Evolutionary conservation across 1,140 invertebrate genomes (phyloP).

Genomic region (Drosophila mauritiana): DNA sequence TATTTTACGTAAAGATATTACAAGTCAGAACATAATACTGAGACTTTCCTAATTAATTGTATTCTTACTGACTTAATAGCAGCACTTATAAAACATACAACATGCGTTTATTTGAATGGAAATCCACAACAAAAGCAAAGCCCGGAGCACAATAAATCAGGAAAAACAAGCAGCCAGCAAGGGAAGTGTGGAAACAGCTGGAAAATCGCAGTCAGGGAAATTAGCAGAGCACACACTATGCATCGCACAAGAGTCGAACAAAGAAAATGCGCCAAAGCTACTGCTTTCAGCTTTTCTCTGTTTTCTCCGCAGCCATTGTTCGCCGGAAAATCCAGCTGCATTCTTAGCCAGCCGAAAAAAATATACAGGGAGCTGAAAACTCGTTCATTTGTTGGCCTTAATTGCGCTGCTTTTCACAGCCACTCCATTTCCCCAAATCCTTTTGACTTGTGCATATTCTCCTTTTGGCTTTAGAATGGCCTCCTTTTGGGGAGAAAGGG

Average conservation of each 20-base stretch:
- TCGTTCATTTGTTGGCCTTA: constrained; percentile 51
- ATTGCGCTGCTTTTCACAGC: constrained; percentile 36
- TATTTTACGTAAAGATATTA: background rate
- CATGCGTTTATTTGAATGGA: constrained; percentile 21
- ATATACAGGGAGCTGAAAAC: constrained; percentile 7
- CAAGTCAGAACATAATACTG: too few relatives aligned
- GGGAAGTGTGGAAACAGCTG: constrained; percentile 23
- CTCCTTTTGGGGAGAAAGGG: constrained; percentile 4
- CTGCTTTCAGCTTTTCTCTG: constrained; percentile 30
- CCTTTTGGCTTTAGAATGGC: constrained; percentile 16
- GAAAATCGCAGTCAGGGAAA: constrained; percentile 41
- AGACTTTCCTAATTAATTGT: too few relatives aligned
- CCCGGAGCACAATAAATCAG: constrained; percentile 34
- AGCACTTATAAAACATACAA: background rate
- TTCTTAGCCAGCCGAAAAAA: background rate
- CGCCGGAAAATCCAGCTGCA: background rate
- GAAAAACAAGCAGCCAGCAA: constrained; percentile 22
- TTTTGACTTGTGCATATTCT: constrained; percentile 5
- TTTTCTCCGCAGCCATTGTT: constrained; percentile 19
- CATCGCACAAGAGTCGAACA: constrained; percentile 18
- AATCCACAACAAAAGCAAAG: constrained; percentile 38
- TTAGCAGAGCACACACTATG: constrained; percentile 25
- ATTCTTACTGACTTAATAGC: background rate
- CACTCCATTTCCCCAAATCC: constrained; percentile 9
- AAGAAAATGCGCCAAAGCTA: constrained; percentile 1